phyloP scores from a whole-genome alignment of 2,797 vertebrate genomes.

The Cyclura pinguis region DNA sequence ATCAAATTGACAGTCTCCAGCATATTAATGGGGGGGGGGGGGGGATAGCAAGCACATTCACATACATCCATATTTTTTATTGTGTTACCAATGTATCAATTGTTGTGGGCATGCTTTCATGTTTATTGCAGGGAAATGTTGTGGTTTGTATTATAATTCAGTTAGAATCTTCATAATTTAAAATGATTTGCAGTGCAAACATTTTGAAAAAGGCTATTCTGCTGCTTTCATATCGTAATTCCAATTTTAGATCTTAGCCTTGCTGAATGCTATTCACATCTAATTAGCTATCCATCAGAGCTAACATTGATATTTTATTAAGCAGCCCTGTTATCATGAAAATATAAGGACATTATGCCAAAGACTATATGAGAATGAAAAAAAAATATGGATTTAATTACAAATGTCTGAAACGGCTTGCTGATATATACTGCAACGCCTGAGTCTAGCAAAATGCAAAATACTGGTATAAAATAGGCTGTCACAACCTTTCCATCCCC shows the following conservation, averaged over 20 bases:
- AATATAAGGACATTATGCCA: slow-evolving; percentile 2
- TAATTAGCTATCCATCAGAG: slow-evolving; percentile 48
- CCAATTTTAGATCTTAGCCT: slow-evolving; percentile 19
- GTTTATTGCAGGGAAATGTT: slow-evolving; percentile 19
- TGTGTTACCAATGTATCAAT: neutral
- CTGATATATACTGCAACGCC: neutral
- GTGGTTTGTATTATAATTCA: slow-evolving; percentile 6
- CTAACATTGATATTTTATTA: neutral
- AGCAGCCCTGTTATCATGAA: neutral
- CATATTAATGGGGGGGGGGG: neutral
- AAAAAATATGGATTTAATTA: slow-evolving; percentile 24
- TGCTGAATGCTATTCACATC: slow-evolving; percentile 14
- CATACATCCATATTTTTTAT: neutral
- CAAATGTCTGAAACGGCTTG: neutral
- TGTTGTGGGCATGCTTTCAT: neutral
- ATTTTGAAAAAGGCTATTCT: slow-evolving; percentile 20
- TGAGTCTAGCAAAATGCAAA: neutral
- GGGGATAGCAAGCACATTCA: neutral
- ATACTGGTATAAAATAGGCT: neutral
- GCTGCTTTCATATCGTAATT: slow-evolving; percentile 18
- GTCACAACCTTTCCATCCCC: slow-evolving; percentile 9
- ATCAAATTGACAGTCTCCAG: no score
- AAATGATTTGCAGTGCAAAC: slow-evolving; percentile 21
- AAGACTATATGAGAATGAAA: neutral
- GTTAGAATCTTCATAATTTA: slow-evolving; percentile 20